A percentile compares a stretch with the other conserved stretches of the same genome.
Evolutionary conservation across 2,888 invertebrate genomes (phyloP).

Genomic region (Spisula solida): DNA sequence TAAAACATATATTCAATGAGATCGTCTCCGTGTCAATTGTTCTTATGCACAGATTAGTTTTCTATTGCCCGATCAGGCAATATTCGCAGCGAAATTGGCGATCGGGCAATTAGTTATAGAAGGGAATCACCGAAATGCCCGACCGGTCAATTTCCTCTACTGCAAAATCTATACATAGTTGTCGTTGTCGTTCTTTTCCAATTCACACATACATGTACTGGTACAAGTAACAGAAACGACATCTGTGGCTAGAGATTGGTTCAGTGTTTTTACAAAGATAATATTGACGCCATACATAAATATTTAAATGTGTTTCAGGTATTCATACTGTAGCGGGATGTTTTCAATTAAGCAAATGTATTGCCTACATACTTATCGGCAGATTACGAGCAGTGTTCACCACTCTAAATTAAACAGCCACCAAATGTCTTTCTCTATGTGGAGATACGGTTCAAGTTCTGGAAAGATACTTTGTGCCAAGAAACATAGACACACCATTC

Average conservation of each 20-base stretch:
- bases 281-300: not conserved
- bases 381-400: not conserved
- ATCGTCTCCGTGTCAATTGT: too few relatives aligned
- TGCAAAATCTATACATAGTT: too few relatives aligned
- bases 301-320: not conserved
- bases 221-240: too few relatives aligned
- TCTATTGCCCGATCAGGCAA: too few relatives aligned
- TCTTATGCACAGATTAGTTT: too few relatives aligned
- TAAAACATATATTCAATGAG: too few relatives aligned
- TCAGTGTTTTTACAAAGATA: too few relatives aligned
- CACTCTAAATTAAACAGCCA: not conserved
- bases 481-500: not conserved
- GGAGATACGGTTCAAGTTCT: not conserved
- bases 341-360: not conserved
- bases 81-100: too few relatives aligned
- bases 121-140: too few relatives aligned
- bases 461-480: not conserved
- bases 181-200: not conserved
- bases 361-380: not conserved
- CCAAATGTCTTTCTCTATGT: not conserved
- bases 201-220: not conserved
- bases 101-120: too few relatives aligned
- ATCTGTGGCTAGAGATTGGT: too few relatives aligned
- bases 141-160: too few relatives aligned
- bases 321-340: not conserved